These are phyloP conservation scores for Sapajus apella DNA, from an alignment of 2,113 vertebrate species.

Conservation along the genomic window DNA sequence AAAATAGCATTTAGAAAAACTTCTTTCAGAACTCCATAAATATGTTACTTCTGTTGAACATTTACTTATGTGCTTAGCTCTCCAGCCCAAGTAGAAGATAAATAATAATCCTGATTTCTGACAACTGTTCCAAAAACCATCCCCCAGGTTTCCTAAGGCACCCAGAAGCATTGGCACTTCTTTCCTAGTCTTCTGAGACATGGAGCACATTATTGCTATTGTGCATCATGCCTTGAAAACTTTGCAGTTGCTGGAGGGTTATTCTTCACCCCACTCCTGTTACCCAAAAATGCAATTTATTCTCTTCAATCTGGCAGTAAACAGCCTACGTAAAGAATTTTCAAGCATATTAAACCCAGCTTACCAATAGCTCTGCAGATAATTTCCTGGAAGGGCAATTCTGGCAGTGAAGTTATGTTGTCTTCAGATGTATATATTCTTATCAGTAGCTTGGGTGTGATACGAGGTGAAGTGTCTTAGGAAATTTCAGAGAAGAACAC, in stretches of 20 bases:
- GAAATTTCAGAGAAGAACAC: conserved; percentile 63
- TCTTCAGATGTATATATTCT: conserved; percentile 48
- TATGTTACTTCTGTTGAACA: conserved; percentile 6
- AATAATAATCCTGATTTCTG: conserved; percentile 16
- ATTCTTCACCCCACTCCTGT: conserved; percentile 36
- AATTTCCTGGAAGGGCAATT: conserved; percentile 5
- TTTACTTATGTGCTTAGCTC: not conserved
- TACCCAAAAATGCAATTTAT: conserved; percentile 60
- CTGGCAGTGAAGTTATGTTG: not conserved
- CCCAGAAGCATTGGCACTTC: not conserved
- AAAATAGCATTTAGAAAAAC: not conserved
- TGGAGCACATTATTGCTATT: not conserved
- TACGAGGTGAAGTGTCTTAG: conserved; percentile 64
- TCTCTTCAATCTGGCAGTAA: conserved; percentile 49
- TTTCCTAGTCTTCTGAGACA: not conserved
- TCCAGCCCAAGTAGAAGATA: not conserved
- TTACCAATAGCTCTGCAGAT: conserved; percentile 63
- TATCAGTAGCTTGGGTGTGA: conserved; percentile 28
- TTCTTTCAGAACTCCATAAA: not conserved
- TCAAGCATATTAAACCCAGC: conserved; percentile 56
- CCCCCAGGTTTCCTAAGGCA: not conserved
- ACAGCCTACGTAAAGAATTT: conserved; percentile 61
- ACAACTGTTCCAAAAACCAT: not conserved
- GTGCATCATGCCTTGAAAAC: conserved; percentile 31
- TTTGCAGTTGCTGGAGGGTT: not conserved